Evolutionary conservation across 2,113 vertebrate genomes (phyloP).

Genomic region (Melanerpes formicivorus): DNA sequence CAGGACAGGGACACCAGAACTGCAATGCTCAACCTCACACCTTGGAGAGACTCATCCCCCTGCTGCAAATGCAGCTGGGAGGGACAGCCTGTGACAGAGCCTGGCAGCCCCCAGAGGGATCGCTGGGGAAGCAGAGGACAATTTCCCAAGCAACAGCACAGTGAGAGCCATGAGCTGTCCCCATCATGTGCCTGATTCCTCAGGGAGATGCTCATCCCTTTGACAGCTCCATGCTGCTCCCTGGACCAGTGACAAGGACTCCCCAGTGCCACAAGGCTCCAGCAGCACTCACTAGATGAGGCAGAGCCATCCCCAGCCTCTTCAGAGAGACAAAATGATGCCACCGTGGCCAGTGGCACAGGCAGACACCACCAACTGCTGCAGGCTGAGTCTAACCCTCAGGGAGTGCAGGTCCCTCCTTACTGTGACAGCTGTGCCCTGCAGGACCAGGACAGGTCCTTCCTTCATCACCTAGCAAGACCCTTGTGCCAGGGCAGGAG

Average conservation of each 20-base stretch:
- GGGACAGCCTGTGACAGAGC: neutral
- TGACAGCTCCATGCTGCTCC: neutral
- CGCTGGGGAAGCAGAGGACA: neutral
- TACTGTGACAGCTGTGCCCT: neutral
- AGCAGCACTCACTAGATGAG: fast-evolving
- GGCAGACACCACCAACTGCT: neutral
- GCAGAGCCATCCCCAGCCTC: neutral
- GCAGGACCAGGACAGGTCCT: fast-evolving
- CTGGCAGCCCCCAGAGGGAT: neutral
- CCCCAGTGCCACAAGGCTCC: neutral
- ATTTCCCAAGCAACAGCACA: neutral
- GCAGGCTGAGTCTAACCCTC: fast-evolving
- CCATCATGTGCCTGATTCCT: fast-evolving
- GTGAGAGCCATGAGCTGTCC: neutral
- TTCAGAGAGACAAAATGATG: neutral
- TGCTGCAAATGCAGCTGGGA: fast-evolving
- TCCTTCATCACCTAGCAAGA: fast-evolving
- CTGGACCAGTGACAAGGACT: neutral
- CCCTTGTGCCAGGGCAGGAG: neutral
- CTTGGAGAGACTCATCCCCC: neutral
- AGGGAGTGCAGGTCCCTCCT: neutral
- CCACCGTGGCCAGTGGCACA: neutral
- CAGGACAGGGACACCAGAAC: neutral
- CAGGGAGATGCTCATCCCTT: neutral
- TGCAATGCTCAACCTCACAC: fast-evolving